Evolutionary conservation across 2,797 vertebrate genomes (phyloP), one percentile per base, ranked within the genome.

Genomic region (Onychomys torridus): DNA sequence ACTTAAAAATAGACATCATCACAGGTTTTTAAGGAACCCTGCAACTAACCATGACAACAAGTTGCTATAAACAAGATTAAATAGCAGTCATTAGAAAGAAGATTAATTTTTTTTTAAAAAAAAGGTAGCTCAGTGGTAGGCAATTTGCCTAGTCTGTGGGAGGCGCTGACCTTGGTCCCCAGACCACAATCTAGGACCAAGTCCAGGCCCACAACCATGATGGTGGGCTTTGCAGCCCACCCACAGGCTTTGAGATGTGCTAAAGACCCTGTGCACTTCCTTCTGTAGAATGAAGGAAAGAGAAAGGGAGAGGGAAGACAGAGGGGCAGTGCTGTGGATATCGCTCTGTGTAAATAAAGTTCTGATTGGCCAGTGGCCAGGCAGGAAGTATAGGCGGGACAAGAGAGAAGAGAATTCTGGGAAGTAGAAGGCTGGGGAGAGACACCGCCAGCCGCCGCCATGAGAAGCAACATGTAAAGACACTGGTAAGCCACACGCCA

Each of bases 51-150:
- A 90, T 55, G 19, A 89, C 63, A 92, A 57, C 59, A 92, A 83
- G 59, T 76, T 94, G 46, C 65, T 77, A 1, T 91, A 81, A 92
- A 82, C 6, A 85, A 67, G 55, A 76, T 52, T 87, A 78, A 91
- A 83, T 37, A 91, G 17, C 59, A 91, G n/a, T 63, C 25, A 63
- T 89, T 82, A 89, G 55, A 95, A 90, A 94, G 63, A 40, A 90
- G 69, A 73, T 67, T 34, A 61, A 25, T 61, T 23, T 4, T 81
- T 69, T 40, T 61, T 23, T 4, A 84, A 75, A 57, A 14, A 34
- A 13, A 21, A 40, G 27, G 9, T 43, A 88, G 27, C 6, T 76
- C 71, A 59, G 16, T 43, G 49, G 11, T 76, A 32, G 71, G 40
- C 6, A 17, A 59, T 46, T 76, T 46, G 71, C n/a, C 67, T 89